These are phyloP conservation scores for Semicossyphus pulcher DNA, from an alignment of 2,113 vertebrate genomes.

Conservation along the genomic window DNA sequence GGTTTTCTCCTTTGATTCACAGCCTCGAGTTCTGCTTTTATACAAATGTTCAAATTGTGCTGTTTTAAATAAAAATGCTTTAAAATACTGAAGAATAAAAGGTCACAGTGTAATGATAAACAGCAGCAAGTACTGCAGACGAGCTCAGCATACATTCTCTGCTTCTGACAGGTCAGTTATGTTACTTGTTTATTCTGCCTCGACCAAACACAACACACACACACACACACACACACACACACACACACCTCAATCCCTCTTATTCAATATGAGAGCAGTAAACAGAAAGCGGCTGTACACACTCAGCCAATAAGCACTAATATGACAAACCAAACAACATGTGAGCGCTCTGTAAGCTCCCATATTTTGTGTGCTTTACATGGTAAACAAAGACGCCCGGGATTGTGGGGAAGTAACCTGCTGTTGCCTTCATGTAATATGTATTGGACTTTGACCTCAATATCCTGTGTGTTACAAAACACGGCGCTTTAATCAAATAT, in stretches of 20 bases:
- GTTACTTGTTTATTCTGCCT: not conserved
- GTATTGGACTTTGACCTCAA: slow-evolving; percentile 66
- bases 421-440: slow-evolving; percentile 55
- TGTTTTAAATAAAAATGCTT: slow-evolving; percentile 12
- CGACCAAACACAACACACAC: no score
- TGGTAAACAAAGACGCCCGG: slow-evolving; percentile 39
- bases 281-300: not conserved
- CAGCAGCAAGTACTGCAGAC: not conserved
- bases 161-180: not conserved
- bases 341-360: not conserved
- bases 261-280: slow-evolving; percentile 1
- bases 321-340: slow-evolving; percentile 28
- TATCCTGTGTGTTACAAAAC: slow-evolving; percentile 56
- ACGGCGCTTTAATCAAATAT: slow-evolving; percentile 46
- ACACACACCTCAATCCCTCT: not conserved
- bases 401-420: slow-evolving; percentile 28
- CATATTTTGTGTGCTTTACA: not conserved
- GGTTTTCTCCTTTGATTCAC: slow-evolving; percentile 34
- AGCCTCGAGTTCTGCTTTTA: slow-evolving; percentile 38
- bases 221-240: no score
- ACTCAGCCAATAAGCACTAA: not conserved
- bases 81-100: slow-evolving; percentile 29
- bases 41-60: slow-evolving; percentile 15
- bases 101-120: not conserved
- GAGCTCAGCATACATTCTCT: no score